Evolutionary conservation across 2,113 vertebrate genomes (phyloP).

Genomic region (Alexandromys fortis): DNA sequence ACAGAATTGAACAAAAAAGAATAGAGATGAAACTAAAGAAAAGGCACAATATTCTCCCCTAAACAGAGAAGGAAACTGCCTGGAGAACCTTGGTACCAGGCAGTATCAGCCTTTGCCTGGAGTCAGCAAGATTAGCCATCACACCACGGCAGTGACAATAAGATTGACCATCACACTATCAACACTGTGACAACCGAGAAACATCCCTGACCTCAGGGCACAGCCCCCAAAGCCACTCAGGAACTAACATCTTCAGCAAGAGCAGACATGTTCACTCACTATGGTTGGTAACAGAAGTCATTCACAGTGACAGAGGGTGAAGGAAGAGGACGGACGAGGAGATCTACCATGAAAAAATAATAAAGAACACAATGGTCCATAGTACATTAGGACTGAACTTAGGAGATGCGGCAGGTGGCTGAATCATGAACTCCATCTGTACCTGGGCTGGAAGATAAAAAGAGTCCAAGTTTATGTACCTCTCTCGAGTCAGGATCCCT

Average conservation of each 20-base stretch:
- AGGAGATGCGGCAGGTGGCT: not conserved
- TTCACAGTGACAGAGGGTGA: not conserved
- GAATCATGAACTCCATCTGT: not conserved
- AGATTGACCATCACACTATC: not conserved
- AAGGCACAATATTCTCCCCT: not conserved
- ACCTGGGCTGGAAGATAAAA: not conserved
- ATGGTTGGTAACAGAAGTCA: not conserved
- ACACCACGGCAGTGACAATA: no score
- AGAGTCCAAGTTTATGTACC: not conserved
- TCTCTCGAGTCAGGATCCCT: not conserved
- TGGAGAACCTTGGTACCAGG: not conserved
- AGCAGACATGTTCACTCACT: not conserved
- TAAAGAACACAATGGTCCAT: not conserved
- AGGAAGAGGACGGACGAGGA: not conserved
- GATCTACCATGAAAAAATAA: not conserved
- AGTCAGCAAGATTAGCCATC: not conserved
- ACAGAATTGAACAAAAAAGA: not conserved
- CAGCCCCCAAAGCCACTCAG: not conserved
- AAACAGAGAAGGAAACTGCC: not conserved
- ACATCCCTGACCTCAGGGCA: not conserved
- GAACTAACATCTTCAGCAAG: not conserved
- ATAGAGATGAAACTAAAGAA: not conserved
- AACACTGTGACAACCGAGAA: not conserved
- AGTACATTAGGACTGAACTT: not conserved
- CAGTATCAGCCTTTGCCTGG: not conserved